Evolutionary conservation across 1,140 invertebrate genomes (phyloP).

Genomic region (Leptinotarsa texana): DNA sequence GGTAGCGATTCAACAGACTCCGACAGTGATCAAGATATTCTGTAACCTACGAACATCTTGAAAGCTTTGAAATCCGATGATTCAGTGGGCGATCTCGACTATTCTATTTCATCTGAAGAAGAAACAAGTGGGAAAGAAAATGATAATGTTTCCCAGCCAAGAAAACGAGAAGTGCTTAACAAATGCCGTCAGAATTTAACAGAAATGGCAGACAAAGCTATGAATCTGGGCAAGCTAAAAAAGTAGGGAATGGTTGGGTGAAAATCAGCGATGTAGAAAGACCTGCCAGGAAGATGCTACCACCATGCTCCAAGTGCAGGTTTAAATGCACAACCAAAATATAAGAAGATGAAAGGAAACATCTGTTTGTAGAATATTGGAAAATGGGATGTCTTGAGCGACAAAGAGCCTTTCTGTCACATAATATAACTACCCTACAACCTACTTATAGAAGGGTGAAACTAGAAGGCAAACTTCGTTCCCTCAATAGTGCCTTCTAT

Average conservation of each 20-base stretch:
- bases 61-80: neutral
- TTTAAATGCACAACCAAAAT: constrained; percentile 20
- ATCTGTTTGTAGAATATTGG: constrained; percentile 7
- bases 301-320: constrained; percentile 19
- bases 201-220: constrained; percentile 13
- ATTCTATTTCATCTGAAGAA: neutral
- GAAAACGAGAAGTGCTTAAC: neutral
- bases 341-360: constrained; percentile 9
- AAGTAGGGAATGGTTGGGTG: neutral
- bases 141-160: neutral
- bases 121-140: neutral
- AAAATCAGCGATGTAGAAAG: neutral
- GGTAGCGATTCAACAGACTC: too few species aligned
- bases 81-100: neutral
- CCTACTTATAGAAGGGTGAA: neutral
- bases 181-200: neutral
- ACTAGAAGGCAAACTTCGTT: neutral
- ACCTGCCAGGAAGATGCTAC: neutral
- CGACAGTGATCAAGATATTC: too few species aligned
- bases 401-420: neutral
- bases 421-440: neutral
- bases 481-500: constrained; percentile 20
- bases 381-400: neutral
- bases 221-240: neutral
- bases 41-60: neutral